phyloP scores from a whole-genome alignment of 2,113 vertebrate genomes.

The Muntiacus muntjak region DNA sequence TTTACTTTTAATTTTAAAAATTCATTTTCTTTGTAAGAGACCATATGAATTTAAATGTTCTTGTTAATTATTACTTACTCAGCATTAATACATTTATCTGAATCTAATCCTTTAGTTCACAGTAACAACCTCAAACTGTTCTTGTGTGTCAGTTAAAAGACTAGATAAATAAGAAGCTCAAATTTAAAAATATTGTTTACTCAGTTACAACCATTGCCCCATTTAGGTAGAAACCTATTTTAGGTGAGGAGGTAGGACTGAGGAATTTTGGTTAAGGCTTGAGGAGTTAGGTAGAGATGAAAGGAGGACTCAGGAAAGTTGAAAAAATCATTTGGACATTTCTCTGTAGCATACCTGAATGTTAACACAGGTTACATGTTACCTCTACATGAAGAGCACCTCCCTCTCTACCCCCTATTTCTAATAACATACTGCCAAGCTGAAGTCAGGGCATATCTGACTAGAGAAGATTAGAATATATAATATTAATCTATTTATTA shows the following conservation, averaged over 20 bases:
- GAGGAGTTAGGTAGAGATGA: not conserved
- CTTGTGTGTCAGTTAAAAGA: not conserved
- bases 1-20: conserved; percentile 33
- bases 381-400: not conserved
- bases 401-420: not conserved
- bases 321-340: not conserved
- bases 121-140: not conserved
- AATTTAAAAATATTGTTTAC: conserved; percentile 8
- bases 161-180: not conserved
- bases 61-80: conserved; percentile 14
- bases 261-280: not conserved
- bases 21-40: conserved; percentile 27
- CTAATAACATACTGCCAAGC: not conserved
- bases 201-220: not conserved
- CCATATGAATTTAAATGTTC: conserved; percentile 22
- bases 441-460: not conserved
- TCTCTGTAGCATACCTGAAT: not conserved
- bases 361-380: not conserved
- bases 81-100: conserved; percentile 14
- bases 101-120: conserved; percentile 26
- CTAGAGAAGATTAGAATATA: not conserved
- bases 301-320: not conserved
- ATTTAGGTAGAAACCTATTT: not conserved
- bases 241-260: not conserved
- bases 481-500: not conserved